Conservation (phyloP, 2,797 vertebrate genomes). For the Galagoides demidoff region DNA sequence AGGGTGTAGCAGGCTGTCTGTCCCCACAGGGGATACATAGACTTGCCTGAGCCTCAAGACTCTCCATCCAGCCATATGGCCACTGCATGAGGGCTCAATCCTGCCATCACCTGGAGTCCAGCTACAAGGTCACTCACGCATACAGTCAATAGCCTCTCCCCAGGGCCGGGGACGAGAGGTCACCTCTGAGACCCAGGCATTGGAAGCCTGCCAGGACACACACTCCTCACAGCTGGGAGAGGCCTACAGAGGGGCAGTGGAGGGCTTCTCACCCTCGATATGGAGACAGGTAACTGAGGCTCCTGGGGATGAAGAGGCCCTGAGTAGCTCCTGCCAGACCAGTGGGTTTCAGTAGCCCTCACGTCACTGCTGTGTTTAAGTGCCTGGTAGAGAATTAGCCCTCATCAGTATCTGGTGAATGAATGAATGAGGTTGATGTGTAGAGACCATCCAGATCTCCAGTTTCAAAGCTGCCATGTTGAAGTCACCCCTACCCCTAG, state of each 20-base stretch:
- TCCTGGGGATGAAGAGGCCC: not conserved
- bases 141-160: too few relatives aligned
- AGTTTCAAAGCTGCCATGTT: not conserved
- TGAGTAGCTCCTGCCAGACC: not conserved
- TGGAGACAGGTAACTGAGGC: not conserved
- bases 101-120: not conserved
- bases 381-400: not conserved
- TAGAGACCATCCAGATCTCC: not conserved
- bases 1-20: not conserved
- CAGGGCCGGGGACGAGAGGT: not conserved
- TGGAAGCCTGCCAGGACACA: not conserved
- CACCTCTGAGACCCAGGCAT: too few relatives aligned
- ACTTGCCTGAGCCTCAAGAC: not conserved
- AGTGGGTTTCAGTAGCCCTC: not conserved
- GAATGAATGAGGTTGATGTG: not conserved
- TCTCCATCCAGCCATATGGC: not conserved
- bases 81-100: rapidly evolving
- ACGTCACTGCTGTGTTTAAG: not conserved
- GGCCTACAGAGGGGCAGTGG: too few relatives aligned
- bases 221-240: not conserved
- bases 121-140: not conserved
- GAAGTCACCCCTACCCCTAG: not conserved
- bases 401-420: not conserved
- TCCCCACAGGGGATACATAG: not conserved
- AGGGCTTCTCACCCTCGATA: not conserved